Evolutionary conservation across 2,113 vertebrate species (phyloP).

Genomic region (Brachionichthys hirsutus): DNA sequence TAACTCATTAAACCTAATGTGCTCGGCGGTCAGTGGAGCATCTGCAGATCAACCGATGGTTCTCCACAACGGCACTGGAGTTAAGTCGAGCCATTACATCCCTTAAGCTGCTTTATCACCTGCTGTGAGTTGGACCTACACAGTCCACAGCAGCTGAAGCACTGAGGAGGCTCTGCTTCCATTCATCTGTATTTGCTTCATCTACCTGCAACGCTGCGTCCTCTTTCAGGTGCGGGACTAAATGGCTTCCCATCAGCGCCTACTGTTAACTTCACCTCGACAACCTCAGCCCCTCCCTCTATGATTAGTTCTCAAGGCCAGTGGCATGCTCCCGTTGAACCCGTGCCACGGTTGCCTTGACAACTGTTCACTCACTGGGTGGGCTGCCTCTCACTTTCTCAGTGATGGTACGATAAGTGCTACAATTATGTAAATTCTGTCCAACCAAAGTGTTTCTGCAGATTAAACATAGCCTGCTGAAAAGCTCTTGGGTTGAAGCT

Average conservation of each 20-base stretch:
- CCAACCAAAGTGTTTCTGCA: conserved; percentile 64
- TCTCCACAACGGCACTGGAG: conserved; percentile 27
- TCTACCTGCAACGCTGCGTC: conserved; percentile 1
- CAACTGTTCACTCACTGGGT: conserved; percentile 61
- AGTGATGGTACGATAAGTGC: conserved; percentile 75
- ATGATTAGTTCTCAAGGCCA: conserved; percentile 59
- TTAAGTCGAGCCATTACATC: conserved; percentile 34
- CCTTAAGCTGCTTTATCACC: conserved; percentile 18
- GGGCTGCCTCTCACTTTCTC: conserved; percentile 57
- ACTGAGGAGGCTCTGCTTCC: too few relatives aligned
- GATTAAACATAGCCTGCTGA: conserved; percentile 50
- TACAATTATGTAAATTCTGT: conserved; percentile 80
- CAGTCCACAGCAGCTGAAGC: conserved; percentile 1
- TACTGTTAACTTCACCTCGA: conserved; percentile 9
- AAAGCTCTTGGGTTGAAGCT: conserved; percentile 17
- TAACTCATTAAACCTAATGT: conserved; percentile 62
- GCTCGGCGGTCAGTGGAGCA: conserved; percentile 49
- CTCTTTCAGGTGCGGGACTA: conserved; percentile 2
- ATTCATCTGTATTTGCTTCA: background rate
- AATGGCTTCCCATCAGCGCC: conserved; percentile 21
- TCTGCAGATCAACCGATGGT: conserved; percentile 25
- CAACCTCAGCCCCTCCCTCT: conserved; percentile 38
- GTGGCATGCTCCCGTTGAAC: conserved; percentile 64
- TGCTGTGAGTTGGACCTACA: conserved; percentile 2
- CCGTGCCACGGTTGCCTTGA: conserved; percentile 73